Percentiles rank a stretch among this genome's conserved stretches.
These are phyloP conservation scores for Eidolon helvum DNA, from an alignment of 2,113 vertebrate genomes.

Conservation along the genomic window DNA sequence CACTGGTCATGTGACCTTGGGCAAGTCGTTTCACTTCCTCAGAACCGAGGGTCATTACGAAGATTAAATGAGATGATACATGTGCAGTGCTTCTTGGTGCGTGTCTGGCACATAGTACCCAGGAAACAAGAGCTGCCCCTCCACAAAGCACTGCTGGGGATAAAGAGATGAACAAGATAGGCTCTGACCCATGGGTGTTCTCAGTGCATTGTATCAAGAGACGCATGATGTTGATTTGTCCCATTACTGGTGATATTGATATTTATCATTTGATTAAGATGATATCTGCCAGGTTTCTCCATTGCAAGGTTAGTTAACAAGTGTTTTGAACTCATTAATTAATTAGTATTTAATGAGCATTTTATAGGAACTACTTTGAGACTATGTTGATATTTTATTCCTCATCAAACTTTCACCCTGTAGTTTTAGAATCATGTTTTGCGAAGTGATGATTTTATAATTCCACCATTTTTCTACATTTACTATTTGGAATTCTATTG, in stretches of 20 bases:
- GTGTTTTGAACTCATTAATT: conserved; percentile 36
- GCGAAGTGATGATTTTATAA: background rate
- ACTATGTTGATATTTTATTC: background rate
- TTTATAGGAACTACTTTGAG: conserved; percentile 8
- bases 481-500: background rate
- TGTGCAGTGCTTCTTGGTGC: background rate
- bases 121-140: background rate
- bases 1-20: background rate
- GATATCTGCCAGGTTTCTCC: background rate
- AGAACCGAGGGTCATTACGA: background rate
- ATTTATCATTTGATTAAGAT: conserved; percentile 36
- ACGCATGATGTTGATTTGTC: background rate
- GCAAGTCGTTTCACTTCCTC: background rate
- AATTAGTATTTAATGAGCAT: conserved; percentile 20
- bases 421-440: background rate
- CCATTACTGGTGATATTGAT: background rate
- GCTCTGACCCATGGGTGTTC: background rate
- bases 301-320: conserved; percentile 36
- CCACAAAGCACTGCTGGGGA: background rate
- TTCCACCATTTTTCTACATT: background rate
- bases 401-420: background rate
- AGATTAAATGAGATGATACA: background rate
- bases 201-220: background rate
- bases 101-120: background rate
- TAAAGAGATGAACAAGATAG: background rate